A percentile compares a stretch with the other conserved stretches of the same genome.
Evolutionary conservation across 1,140 invertebrate species (phyloP).

Genomic region (Hyphantria cunea): DNA sequence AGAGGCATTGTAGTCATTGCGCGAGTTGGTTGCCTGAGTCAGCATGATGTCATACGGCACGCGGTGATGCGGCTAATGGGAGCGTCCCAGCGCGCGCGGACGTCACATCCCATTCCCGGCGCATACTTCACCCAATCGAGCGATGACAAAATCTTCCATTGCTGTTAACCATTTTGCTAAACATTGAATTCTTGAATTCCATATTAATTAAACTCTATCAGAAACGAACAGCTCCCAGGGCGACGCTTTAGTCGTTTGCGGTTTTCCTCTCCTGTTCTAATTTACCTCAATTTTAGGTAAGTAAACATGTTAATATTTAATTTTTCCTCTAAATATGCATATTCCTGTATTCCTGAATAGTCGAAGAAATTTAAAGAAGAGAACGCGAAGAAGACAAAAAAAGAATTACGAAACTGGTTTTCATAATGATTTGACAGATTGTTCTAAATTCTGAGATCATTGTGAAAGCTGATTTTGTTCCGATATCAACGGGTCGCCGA

Average conservation of each 20-base stretch:
- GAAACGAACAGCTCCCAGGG: neutral
- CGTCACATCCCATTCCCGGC: constrained; percentile 68
- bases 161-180: constrained; percentile 52
- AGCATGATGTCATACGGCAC: constrained; percentile 72
- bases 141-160: constrained; percentile 72
- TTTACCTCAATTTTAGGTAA: constrained; percentile 12
- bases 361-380: constrained; percentile 11
- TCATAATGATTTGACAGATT: constrained; percentile 95
- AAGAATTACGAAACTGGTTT: constrained; percentile 91
- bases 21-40: constrained; percentile 50
- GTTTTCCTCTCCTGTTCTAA: constrained; percentile 18
- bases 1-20: constrained; percentile 27
- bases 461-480: constrained; percentile 96
- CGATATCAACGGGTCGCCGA: constrained; percentile 35
- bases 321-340: constrained; percentile 19
- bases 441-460: constrained; percentile 93
- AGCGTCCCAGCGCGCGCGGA: constrained; percentile 62
- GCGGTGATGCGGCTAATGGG: constrained; percentile 56
- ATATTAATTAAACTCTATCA: constrained; percentile 35
- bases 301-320: constrained; percentile 9
- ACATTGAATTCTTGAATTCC: constrained; percentile 48
- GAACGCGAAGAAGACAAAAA: constrained; percentile 46
- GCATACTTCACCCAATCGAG: constrained; percentile 75
- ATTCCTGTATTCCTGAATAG: neutral
- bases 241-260: constrained; percentile 1